Percentiles rank a stretch among this genome's conserved stretches.
phyloP scores from a whole-genome alignment of 2,113 vertebrate species.

The Lamprotornis superbus region DNA sequence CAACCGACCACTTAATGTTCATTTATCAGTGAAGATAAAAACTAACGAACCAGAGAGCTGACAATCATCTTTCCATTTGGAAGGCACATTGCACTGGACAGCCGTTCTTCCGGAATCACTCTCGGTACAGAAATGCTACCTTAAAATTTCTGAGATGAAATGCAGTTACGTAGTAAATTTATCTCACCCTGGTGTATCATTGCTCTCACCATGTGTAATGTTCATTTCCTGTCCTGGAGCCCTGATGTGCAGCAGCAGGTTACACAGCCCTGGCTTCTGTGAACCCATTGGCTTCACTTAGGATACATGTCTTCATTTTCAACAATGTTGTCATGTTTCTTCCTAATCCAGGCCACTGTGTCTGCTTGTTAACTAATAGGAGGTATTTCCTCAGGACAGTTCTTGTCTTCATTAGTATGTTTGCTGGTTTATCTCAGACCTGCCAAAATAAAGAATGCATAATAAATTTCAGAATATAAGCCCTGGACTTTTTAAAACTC shows the following conservation, averaged over 20 bases:
- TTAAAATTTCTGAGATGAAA: constrained; percentile 15
- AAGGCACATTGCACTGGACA: neutral
- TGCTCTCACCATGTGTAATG: constrained; percentile 16
- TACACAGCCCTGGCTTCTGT: constrained; percentile 27
- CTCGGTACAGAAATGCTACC: constrained; percentile 12
- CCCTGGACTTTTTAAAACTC: constrained; percentile 12
- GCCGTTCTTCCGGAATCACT: neutral
- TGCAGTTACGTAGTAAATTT: constrained; percentile 34
- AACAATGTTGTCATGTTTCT: constrained; percentile 61
- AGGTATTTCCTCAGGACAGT: constrained; percentile 61
- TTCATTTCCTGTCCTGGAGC: constrained; percentile 54
- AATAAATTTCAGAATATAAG: constrained; percentile 59
- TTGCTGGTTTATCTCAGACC: constrained; percentile 70
- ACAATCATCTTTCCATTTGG: constrained; percentile 29
- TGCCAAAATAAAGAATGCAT: constrained; percentile 46
- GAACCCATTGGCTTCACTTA: neutral
- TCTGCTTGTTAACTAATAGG: constrained; percentile 66
- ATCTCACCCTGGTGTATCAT: constrained; percentile 41
- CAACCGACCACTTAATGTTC: constrained; percentile 6
- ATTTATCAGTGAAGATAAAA: constrained; percentile 49
- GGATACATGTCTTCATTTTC: constrained; percentile 47
- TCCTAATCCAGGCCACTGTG: constrained; percentile 55
- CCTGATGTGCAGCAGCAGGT: constrained; percentile 32
- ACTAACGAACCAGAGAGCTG: neutral
- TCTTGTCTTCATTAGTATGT: constrained; percentile 62